Evolutionary conservation across 2,888 invertebrate genomes (phyloP).

Genomic region (Ormyrus pomaceus): DNA sequence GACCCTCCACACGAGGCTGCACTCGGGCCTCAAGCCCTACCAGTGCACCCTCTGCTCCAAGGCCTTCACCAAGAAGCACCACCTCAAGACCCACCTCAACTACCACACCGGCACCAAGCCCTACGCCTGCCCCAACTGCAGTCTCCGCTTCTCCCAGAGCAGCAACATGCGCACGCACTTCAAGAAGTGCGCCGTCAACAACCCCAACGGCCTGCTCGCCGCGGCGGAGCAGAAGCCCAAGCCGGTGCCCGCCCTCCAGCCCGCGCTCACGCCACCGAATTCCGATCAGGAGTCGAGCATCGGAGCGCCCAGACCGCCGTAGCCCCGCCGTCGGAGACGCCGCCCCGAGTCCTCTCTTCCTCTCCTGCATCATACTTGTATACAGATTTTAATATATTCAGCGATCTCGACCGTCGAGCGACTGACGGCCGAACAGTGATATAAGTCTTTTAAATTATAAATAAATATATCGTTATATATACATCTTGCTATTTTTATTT

Average conservation of each 20-base stretch:
- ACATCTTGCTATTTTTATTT: neutral
- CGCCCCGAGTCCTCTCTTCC: neutral
- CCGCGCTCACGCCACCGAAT: constrained; percentile 67
- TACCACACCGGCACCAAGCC: constrained; percentile 91
- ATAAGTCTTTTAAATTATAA: constrained; percentile 30
- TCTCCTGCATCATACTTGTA: neutral
- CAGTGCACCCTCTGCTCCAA: constrained; percentile 82
- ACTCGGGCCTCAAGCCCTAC: constrained; percentile 89
- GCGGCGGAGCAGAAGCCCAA: neutral
- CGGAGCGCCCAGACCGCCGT: neutral
- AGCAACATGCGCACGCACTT: constrained; percentile 92
- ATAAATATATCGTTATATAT: constrained; percentile 27
- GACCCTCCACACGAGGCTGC: constrained; percentile 87
- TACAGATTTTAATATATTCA: constrained; percentile 5
- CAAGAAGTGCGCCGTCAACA: constrained; percentile 81
- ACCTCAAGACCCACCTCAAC: constrained; percentile 89
- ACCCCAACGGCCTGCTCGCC: constrained; percentile 36
- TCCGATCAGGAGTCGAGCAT: constrained; percentile 67
- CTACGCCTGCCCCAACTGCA: constrained; percentile 84
- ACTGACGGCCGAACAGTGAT: neutral
- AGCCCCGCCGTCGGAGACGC: neutral
- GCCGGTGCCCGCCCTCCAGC: neutral
- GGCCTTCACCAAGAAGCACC: constrained; percentile 91
- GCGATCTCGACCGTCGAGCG: neutral
- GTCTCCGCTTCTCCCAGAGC: constrained; percentile 88